A percentile compares a stretch with the other conserved stretches of the same genome.
Conservation (phyloP, 92 coral and sea anemone species). For the Virgularia gustaviana region DNA sequence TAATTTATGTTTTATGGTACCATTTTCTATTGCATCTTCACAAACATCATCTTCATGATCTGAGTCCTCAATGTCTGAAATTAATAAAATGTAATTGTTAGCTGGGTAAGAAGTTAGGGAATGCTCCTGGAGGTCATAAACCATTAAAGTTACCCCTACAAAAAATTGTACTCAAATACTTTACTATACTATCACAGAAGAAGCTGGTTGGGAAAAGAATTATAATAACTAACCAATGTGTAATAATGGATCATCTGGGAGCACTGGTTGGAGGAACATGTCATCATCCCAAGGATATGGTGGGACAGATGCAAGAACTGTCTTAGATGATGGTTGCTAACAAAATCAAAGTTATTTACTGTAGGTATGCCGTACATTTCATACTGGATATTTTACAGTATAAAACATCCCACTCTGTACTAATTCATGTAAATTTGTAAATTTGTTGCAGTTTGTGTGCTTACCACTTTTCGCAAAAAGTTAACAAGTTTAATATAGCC, state of each 20-base stretch:
- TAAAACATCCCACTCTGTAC: no score
- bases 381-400: no score
- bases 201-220: no score
- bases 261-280: slow-evolving; percentile 68
- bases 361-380: no score
- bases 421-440: no score
- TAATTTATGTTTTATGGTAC: background rate
- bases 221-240: no score
- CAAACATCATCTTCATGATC: background rate
- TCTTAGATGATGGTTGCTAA: slow-evolving; percentile 18
- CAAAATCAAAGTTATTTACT: no score
- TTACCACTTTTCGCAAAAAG: slow-evolving; percentile 79
- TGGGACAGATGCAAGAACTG: slow-evolving; percentile 14
- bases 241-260: slow-evolving; percentile 71
- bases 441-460: no score
- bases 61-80: slow-evolving; percentile 26
- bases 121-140: background rate
- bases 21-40: background rate
- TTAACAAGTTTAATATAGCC: slow-evolving; percentile 82
- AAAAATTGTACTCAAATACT: background rate
- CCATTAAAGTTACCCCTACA: background rate
- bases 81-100: no score
- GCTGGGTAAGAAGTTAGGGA: no score
- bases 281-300: slow-evolving; percentile 87
- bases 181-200: slow-evolving; percentile 84